Evolutionary conservation across 2,113 vertebrate genomes (phyloP), one percentile per base, ranked within the genome.

Genomic region (Herpetotheres cachinnans): DNA sequence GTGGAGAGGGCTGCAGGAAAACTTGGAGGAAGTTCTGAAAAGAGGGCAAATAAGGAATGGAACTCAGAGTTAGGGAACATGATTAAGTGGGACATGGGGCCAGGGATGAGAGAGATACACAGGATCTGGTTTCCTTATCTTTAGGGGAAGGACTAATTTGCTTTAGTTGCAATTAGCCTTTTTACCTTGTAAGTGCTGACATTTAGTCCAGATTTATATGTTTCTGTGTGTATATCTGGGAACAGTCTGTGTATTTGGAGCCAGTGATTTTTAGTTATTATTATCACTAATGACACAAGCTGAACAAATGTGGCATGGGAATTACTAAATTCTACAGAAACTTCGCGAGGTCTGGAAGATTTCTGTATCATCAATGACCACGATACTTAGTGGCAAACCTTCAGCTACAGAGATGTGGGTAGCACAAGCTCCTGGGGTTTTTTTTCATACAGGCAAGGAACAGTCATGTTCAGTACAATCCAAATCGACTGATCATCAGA

Each of bases 81-180:
- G 47, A 79, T 55, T 44, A 44, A 78, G 52, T 32, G 36, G 76
- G 80, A 84, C 26, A 7, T 5, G 38, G 26, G 61, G 63, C 82
- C 24, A 10, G 36, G 69, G 83, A 24, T 24, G 55, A 67, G 24
- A 58, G 22, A 61, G 46, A 36, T 20, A 58, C 4, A 18, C 8
- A 88, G 67, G 47, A 72, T 72, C 56, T 76, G 82, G 13, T 91
- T 86, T 91, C 69, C 65, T 86, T 84, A 52, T 82, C 80, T 89
- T 79, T 36, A 76, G 61, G 59, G 83, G 56, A 97, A 94, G 61
- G 34, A 44, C 15, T 91, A 26, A 96, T 82, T 95, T 92, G 65
- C 73, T 97, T 86, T 32, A 50, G 44, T 22, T 83, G 86, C 89
- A 95, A 79, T 95, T 87, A 95, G 59, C 55, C 47, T 83, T 89